These are phyloP conservation scores for Antitype chi DNA, from an alignment of 2,888 invertebrate species.

Conservation along the genomic window DNA sequence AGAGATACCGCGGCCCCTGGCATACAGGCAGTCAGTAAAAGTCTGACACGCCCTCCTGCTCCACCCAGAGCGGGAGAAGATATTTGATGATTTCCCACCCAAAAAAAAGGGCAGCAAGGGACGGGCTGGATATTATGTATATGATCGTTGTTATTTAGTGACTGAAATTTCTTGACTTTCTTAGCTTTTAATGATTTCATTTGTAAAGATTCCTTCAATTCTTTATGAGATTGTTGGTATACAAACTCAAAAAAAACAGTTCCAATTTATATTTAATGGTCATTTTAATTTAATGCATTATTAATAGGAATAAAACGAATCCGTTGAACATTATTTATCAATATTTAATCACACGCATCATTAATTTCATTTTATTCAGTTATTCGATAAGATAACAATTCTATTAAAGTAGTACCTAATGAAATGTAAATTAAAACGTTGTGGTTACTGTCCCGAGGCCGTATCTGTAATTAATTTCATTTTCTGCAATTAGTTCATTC, in stretches of 20 bases:
- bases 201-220: not conserved
- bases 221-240: not conserved
- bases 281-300: slow-evolving; percentile 1
- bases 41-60: too few species aligned
- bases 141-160: too few species aligned
- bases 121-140: too few species aligned
- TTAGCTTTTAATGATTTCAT: not conserved
- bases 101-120: too few species aligned
- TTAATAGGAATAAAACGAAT: slow-evolving; percentile 20
- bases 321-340: slow-evolving; percentile 20
- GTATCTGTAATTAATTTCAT: slow-evolving; percentile 33
- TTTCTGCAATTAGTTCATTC: slow-evolving; percentile 47
- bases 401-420: slow-evolving; percentile 16
- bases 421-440: slow-evolving; percentile 24
- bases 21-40: too few species aligned
- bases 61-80: too few species aligned
- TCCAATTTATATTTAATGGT: not conserved
- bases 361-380: slow-evolving; percentile 25
- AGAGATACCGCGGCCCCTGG: too few species aligned
- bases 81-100: too few species aligned
- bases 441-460: slow-evolving; percentile 22
- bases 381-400: slow-evolving; percentile 36
- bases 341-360: slow-evolving; percentile 30
- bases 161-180: too few species aligned
- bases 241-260: not conserved